These are phyloP conservation scores for Halichoerus grypus DNA, from an alignment of 2,113 vertebrate genomes.

Conservation along the genomic window DNA sequence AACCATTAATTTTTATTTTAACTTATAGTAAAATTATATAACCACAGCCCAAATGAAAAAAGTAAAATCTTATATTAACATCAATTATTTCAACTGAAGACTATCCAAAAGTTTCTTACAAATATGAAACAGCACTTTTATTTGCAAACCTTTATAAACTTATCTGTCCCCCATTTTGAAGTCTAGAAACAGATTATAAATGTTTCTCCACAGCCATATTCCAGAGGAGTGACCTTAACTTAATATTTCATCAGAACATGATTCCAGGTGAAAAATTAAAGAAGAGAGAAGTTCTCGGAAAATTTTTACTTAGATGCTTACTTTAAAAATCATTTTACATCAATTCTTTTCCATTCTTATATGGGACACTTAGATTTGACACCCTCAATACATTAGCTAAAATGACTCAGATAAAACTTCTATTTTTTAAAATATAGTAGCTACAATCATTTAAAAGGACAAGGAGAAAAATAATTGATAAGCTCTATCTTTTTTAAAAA, in stretches of 20 bases:
- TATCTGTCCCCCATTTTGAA: constrained; percentile 19
- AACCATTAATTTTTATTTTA: constrained; percentile 52
- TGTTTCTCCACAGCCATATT: background rate
- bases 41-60: constrained; percentile 25
- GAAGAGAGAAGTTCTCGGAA: background rate
- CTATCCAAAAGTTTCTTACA: background rate
- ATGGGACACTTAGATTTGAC: background rate
- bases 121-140: background rate
- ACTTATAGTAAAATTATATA: constrained; percentile 37
- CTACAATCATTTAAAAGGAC: background rate
- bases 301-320: background rate
- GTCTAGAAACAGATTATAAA: constrained; percentile 41
- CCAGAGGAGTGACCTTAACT: background rate
- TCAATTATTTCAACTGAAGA: constrained; percentile 33
- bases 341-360: background rate
- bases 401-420: constrained; percentile 22
- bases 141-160: background rate
- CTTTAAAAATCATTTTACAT: constrained; percentile 22
- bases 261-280: background rate
- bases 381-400: background rate
- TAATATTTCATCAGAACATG: background rate
- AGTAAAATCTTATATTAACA: constrained; percentile 5
- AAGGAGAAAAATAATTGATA: background rate
- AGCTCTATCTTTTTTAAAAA: background rate
- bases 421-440: constrained; percentile 6